Evolutionary conservation across 2,888 invertebrate genomes (phyloP), one percentile per base, ranked within the genome.

Genomic region (Mimas tiliae): DNA sequence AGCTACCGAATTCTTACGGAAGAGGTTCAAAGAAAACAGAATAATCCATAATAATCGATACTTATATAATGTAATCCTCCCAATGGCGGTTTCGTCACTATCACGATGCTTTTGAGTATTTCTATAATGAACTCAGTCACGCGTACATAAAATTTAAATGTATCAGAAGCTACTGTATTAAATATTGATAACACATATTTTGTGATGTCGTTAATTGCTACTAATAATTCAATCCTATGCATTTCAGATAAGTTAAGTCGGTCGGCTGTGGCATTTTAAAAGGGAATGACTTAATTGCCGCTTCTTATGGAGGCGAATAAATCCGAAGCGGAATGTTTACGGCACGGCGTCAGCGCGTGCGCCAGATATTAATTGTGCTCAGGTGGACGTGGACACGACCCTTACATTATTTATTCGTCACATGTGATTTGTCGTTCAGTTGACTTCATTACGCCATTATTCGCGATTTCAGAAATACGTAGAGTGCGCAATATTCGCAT

Each of bases 171-270:
- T 93, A 91, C 93, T 86, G 93, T 91, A 89, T 91, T 91, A 89
- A 90, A 90, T 89, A 91, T 91, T 90, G 92, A 93, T 93, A 91
- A 90, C 84, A 82, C 80, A 85, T 88, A 89, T 89, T 90, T 88
- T 87, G 86, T 83, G 85, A 86, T 81, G 84, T 87, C 80, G 86
- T 86, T 91, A 90, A 89, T 87, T 87, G 88, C 82, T 86, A 86
- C 87, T 91, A 90, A 89, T 92, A 90, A 91, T 88, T 88, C 89
- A 89, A 86, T 89, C 84, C 83, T 83, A 89, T 88, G 86, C 82
- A 79, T 86, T 84, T 80, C 79, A 81, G 90, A 90, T 90, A 90
- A 88, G 83, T 74, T 81, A 80, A 83, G 80, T 79, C 77, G 72
- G 75, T 71, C 78, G 79, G 81, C 76, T 77, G 77, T 77, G 75